Base-by-base conservation (phyloP, 1,140 invertebrate genomes). In the Nasonia vitripennis region DNA sequence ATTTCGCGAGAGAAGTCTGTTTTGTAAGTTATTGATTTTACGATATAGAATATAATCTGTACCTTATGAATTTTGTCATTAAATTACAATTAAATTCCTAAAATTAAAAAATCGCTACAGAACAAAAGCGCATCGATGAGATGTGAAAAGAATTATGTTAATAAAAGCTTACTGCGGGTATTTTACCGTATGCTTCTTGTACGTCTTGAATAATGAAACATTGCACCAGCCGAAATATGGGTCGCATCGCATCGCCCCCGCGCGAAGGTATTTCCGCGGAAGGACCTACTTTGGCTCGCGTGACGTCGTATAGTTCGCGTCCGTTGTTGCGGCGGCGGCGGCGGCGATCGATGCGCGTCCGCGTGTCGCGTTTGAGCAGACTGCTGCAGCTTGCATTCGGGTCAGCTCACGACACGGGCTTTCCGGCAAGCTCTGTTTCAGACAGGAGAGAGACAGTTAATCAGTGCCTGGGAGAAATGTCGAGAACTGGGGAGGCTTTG, bases 381-480 rank as follows among this genome's bases (percentile, higher is more conserved):
- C 27, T 75, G 11, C 86, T 68, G 82, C 55, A n/a, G 55, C 55
- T 62, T 62, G 55, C 84, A 88, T 89, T 89, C 74, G 86, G 87
- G 87, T 90, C 86, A 88, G 75, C 86, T 88, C 51, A 41, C 27
- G 14, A 74, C 77, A 88, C 83, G 85, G 85, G 20, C 41, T 84
- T 86, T 74, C 71, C 86, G 55, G 23, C 68, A 34, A 27, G 31
- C 68, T 71, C 68, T n/a, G 70, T 62, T 62, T 62, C 75, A 48
- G 75, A 23, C 48, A 48, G 20, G 48, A 55, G 20, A n/a, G 75
- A 45, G 75, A 78, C 75, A 74, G 77, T 67, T 70, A 67, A 77
- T 81, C 84, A 62, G 79, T 45, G 78, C 86, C 84, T 83, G 87
- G 84, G 86, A 79, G 48, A 51, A 78, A 55, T 6, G 51, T 6